Conservation (phyloP, 2,888 invertebrate species). For the Silvanus unidentatus region DNA sequence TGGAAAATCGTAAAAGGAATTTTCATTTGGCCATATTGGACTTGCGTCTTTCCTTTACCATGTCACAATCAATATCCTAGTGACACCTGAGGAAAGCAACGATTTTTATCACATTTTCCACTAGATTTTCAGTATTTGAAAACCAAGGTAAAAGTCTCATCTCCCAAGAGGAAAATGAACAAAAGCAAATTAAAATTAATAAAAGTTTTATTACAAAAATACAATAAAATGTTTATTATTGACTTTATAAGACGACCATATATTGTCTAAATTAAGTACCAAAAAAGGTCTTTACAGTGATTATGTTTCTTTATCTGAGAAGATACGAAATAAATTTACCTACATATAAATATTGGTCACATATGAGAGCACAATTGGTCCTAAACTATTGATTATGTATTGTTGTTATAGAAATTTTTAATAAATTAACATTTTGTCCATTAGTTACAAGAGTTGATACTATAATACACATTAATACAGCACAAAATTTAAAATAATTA, state of each 20-base stretch:
- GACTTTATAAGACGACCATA: constrained; percentile 13
- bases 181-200: no score
- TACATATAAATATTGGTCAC: constrained; percentile 18
- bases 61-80: constrained; percentile 43
- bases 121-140: no score
- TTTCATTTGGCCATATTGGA: constrained; percentile 39
- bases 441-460: no score
- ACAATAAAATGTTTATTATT: constrained; percentile 14
- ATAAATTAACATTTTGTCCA: constrained; percentile 5
- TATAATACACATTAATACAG: no score
- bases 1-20: constrained; percentile 29
- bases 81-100: no score
- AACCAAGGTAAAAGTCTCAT: no score
- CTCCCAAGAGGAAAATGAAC: no score
- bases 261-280: constrained; percentile 26
- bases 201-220: constrained; percentile 22
- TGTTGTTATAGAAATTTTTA: background rate
- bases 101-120: no score
- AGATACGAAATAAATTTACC: constrained; percentile 13
- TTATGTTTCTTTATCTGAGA: no score
- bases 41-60: constrained; percentile 39
- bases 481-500: no score
- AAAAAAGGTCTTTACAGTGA: constrained; percentile 18
- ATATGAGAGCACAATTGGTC: constrained; percentile 20
- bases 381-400: constrained; percentile 10